These are phyloP conservation scores for Monochamus saltuarius DNA, from an alignment of 1,140 invertebrate genomes.

Conservation along the genomic window DNA sequence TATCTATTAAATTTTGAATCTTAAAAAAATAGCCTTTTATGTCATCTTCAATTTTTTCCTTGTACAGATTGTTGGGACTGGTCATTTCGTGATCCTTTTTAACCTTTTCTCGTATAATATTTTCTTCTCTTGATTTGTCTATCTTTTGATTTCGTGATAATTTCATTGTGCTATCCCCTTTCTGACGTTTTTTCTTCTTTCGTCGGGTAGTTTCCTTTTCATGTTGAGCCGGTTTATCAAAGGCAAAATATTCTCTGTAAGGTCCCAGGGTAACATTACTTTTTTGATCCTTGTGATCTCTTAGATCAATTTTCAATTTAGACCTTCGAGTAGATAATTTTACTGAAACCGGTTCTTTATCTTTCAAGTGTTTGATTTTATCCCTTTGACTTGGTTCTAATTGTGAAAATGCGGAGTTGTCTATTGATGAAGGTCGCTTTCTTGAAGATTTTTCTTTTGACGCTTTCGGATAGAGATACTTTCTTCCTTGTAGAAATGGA, in stretches of 20 bases:
- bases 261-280: conserved; percentile 4
- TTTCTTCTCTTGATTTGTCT: neutral
- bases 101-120: conserved; percentile 4
- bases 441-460: no score
- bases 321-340: neutral
- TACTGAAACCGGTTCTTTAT: neutral
- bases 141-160: neutral
- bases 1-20: conserved; percentile 27
- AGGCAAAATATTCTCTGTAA: conserved; percentile 6
- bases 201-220: neutral
- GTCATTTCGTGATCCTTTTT: neutral
- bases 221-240: neutral
- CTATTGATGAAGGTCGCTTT: no score
- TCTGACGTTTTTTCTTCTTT: neutral
- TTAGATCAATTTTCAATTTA: no score
- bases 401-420: no score
- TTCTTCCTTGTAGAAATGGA: no score
- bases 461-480: no score
- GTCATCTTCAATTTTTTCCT: conserved; percentile 26
- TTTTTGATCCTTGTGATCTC: neutral
- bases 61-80: neutral
- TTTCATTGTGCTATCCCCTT: neutral
- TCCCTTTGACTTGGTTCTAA: neutral
- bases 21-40: conserved; percentile 27
- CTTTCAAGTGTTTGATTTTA: neutral